Evolutionary conservation across 2,113 vertebrate genomes (phyloP).

Genomic region (Rhea pennata): DNA sequence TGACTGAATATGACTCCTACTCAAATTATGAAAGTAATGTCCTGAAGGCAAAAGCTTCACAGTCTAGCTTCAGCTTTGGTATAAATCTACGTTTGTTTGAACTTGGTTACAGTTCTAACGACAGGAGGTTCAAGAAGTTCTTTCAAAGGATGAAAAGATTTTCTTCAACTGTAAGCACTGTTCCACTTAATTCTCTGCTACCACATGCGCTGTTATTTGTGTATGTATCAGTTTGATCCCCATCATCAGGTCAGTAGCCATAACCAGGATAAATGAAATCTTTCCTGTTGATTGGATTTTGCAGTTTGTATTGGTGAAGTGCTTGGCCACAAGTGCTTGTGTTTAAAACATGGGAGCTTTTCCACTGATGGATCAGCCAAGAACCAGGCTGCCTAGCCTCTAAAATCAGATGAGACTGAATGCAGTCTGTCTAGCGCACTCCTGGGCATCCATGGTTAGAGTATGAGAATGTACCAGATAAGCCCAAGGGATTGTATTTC

Average conservation of each 20-base stretch:
- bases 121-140: constrained; percentile 76
- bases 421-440: neutral
- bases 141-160: constrained; percentile 77
- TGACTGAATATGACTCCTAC: constrained; percentile 83
- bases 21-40: constrained; percentile 77
- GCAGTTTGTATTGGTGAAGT: neutral
- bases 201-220: fast-evolving
- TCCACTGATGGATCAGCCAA: neutral
- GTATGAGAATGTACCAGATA: neutral
- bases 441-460: neutral
- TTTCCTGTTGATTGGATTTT: neutral
- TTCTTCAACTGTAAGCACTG: constrained; percentile 83
- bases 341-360: neutral
- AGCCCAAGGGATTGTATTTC: neutral
- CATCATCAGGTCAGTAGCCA: neutral
- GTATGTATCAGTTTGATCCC: neutral
- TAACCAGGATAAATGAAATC: neutral
- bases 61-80: constrained; percentile 69
- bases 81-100: constrained; percentile 74
- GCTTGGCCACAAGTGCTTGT: neutral
- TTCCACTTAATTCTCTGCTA: neutral
- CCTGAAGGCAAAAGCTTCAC: neutral
- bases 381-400: neutral
- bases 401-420: neutral
- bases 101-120: constrained; percentile 70